Evolutionary conservation across 2,888 invertebrate genomes (phyloP).

Genomic region (Stegana nigrithorax): DNA sequence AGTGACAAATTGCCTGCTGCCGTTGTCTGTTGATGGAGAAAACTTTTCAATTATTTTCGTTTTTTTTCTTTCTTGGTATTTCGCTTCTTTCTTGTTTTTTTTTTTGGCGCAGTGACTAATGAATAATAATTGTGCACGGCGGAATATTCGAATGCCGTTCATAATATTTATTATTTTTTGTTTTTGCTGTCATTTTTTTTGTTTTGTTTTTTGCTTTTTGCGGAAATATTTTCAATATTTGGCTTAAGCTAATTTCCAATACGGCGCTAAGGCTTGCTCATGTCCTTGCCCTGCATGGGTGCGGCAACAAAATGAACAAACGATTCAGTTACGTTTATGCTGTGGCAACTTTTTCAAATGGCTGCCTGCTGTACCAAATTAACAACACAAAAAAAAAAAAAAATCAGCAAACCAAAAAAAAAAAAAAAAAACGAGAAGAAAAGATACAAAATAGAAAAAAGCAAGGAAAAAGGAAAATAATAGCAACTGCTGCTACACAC

Average conservation of each 20-base stretch:
- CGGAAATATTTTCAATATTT: background rate
- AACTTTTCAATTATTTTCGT: slow-evolving; percentile 54
- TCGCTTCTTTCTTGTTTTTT: too few relatives aligned
- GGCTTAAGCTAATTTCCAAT: background rate
- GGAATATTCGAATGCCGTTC: too few relatives aligned
- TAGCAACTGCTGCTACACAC: too few relatives aligned
- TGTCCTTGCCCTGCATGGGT: too few relatives aligned
- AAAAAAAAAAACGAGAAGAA: too few relatives aligned
- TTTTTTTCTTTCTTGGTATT: too few relatives aligned
- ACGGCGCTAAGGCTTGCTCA: too few relatives aligned
- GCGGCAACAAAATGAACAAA: too few relatives aligned
- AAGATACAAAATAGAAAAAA: too few relatives aligned
- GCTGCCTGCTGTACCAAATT: too few relatives aligned
- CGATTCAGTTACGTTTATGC: background rate
- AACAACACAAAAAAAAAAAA: background rate
- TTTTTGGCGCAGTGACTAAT: slow-evolving; percentile 29
- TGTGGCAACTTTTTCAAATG: too few relatives aligned
- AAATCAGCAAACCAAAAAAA: background rate
- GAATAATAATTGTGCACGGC: slow-evolving; percentile 25
- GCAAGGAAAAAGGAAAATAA: too few relatives aligned
- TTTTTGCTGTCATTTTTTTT: background rate
- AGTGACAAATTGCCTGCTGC: slow-evolving; percentile 57
- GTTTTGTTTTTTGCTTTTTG: slow-evolving; percentile 21
- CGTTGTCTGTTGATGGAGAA: slow-evolving; percentile 32
- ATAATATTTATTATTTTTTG: background rate